A percentile compares a stretch with the other conserved stretches of the same genome.
Evolutionary conservation across 2,888 invertebrate genomes (phyloP).

Genomic region (Diloba caeruleocephala): DNA sequence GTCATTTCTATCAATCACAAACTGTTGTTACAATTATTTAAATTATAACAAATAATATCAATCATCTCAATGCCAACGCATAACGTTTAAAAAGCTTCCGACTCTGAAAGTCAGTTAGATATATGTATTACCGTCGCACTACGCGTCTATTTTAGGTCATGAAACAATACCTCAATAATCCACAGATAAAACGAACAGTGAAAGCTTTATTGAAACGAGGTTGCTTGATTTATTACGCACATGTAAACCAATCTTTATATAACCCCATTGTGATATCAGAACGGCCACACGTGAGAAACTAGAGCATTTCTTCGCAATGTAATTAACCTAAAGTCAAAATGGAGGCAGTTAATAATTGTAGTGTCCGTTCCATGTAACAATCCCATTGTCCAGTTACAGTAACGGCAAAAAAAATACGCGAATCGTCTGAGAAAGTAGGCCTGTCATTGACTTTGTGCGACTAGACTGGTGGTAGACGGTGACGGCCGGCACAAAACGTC

Average conservation of each 20-base stretch:
- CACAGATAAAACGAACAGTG: slow-evolving; percentile 27
- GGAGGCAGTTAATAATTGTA: slow-evolving; percentile 69
- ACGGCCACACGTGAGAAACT: slow-evolving; percentile 57
- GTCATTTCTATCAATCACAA: too few species aligned
- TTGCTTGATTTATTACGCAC: slow-evolving; percentile 34
- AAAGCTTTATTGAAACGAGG: slow-evolving; percentile 34
- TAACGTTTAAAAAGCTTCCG: neutral
- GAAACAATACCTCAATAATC: slow-evolving; percentile 33
- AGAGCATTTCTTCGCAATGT: slow-evolving; percentile 62
- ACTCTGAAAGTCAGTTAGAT: neutral
- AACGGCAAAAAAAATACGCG: slow-evolving; percentile 76
- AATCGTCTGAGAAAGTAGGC: slow-evolving; percentile 81
- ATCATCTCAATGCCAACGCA: too few species aligned
- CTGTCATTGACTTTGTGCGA: slow-evolving; percentile 77
- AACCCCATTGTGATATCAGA: slow-evolving; percentile 25
- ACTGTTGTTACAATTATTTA: too few species aligned
- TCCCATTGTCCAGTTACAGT: slow-evolving; percentile 75
- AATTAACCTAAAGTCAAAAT: slow-evolving; percentile 62
- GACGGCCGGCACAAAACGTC: slow-evolving; percentile 37
- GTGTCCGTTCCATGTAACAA: slow-evolving; percentile 70
- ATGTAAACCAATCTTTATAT: slow-evolving; percentile 35
- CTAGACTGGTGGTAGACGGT: slow-evolving; percentile 83
- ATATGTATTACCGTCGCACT: neutral
- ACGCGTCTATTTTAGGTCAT: slow-evolving; percentile 15
- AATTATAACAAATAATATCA: too few species aligned